Percentiles rank a stretch among this genome's conserved stretches.
These are phyloP conservation scores for Aleiodes testaceus DNA, from an alignment of 2,888 invertebrate genomes.

Conservation along the genomic window DNA sequence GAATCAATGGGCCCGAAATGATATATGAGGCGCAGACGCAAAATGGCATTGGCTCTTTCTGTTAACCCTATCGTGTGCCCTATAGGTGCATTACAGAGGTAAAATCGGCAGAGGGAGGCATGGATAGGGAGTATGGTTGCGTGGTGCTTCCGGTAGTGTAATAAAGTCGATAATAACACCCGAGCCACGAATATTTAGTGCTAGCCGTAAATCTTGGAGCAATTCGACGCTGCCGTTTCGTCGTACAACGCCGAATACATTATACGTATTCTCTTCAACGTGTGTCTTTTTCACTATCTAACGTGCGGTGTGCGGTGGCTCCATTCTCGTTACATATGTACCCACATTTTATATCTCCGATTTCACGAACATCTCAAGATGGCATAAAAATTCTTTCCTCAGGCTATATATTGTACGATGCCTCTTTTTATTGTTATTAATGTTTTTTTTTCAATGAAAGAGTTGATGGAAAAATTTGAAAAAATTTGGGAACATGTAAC, in stretches of 20 bases:
- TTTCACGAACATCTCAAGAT: conserved; percentile 28
- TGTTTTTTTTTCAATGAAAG: neutral
- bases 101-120: neutral
- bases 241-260: conserved; percentile 62
- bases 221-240: conserved; percentile 66
- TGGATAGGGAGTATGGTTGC: conserved; percentile 47
- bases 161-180: conserved; percentile 69
- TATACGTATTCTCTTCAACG: conserved; percentile 58
- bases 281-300: conserved; percentile 34
- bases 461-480: no score
- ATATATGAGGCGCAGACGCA: conserved; percentile 67
- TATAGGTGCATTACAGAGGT: conserved; percentile 18
- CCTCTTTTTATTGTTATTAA: neutral
- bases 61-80: conserved; percentile 62
- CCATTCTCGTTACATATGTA: conserved; percentile 39
- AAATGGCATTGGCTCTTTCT: conserved; percentile 64
- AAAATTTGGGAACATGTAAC: no score
- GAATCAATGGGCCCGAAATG: conserved; percentile 66
- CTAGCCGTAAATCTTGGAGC: conserved; percentile 66
- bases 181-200: conserved; percentile 68
- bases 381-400: neutral
- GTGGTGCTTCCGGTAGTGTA: conserved; percentile 61
- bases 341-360: conserved; percentile 37
- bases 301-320: conserved; percentile 7
- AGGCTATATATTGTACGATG: conserved; percentile 22